A percentile compares a stretch with the other conserved stretches of the same genome.
Conservation (phyloP, 2,797 vertebrate species). For the Chloroceryle inda region DNA sequence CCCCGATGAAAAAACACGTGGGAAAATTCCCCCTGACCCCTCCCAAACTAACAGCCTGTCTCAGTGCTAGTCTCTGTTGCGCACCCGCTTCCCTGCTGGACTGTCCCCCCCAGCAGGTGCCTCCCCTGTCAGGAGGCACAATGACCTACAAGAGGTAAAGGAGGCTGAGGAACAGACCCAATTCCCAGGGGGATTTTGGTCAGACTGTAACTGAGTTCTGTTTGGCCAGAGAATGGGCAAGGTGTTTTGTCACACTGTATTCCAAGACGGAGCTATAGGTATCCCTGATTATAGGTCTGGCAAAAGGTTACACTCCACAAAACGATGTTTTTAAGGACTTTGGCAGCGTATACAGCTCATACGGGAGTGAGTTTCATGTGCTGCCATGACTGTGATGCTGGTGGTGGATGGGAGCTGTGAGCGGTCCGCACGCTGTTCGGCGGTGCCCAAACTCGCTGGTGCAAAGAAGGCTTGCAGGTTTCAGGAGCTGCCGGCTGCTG, state of each 20-base stretch:
- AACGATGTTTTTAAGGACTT: not conserved
- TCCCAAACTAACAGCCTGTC: no score
- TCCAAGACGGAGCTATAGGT: fast-evolving
- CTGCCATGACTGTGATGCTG: fast-evolving
- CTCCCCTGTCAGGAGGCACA: fast-evolving
- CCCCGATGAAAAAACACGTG: not conserved
- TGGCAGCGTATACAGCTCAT: fast-evolving
- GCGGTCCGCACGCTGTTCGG: fast-evolving
- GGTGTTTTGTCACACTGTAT: fast-evolving
- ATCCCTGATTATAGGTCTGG: no score
- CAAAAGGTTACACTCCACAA: fast-evolving
- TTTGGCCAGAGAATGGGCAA: not conserved
- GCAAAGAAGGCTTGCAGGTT: not conserved
- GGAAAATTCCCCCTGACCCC: not conserved
- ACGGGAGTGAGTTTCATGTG: not conserved
- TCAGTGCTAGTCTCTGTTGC: not conserved
- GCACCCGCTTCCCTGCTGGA: not conserved
- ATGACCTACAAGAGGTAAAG: not conserved
- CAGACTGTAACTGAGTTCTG: fast-evolving
- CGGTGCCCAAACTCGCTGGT: not conserved
- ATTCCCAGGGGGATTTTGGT: not conserved
- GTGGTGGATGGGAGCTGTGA: fast-evolving
- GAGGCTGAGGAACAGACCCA: not conserved
- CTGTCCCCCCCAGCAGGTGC: no score
- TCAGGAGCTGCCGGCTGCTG: not conserved